phyloP scores from a whole-genome alignment of 2,113 vertebrate species.

The Larimichthys polyactis region DNA sequence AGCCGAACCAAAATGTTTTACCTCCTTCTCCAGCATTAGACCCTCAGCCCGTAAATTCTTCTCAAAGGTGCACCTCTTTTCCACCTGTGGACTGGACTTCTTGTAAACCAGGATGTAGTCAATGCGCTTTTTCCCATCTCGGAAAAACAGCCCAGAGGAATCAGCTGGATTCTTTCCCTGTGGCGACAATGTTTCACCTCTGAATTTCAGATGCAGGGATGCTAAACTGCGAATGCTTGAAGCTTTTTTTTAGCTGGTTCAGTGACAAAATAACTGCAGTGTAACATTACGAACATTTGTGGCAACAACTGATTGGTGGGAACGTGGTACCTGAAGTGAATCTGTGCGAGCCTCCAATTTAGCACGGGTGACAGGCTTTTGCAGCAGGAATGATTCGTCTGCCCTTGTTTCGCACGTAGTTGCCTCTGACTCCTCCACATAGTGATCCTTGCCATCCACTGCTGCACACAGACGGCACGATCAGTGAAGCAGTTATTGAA shows the following conservation, averaged over 20 bases:
- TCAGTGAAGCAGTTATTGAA: constrained; percentile 11
- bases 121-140: constrained; percentile 96
- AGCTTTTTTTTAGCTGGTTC: neutral
- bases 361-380: constrained; percentile 86
- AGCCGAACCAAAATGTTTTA: constrained; percentile 54
- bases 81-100: constrained; percentile 94
- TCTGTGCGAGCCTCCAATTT: constrained; percentile 87
- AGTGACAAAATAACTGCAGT: constrained; percentile 1
- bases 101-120: constrained; percentile 99
- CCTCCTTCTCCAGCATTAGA: constrained; percentile 98
- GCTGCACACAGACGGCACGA: constrained; percentile 58
- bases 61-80: constrained; percentile 97
- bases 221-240: neutral
- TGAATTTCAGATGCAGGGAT: neutral
- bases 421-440: constrained; percentile 90
- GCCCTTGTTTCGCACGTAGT: constrained; percentile 87
- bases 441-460: constrained; percentile 88
- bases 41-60: constrained; percentile 97
- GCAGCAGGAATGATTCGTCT: constrained; percentile 90
- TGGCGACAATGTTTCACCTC: constrained; percentile 1
- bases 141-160: constrained; percentile 91
- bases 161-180: constrained; percentile 83
- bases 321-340: constrained; percentile 86
- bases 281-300: neutral
- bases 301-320: neutral